These are phyloP conservation scores for Erebia epiphron DNA, from an alignment of 2,888 invertebrate genomes.

Conservation along the genomic window DNA sequence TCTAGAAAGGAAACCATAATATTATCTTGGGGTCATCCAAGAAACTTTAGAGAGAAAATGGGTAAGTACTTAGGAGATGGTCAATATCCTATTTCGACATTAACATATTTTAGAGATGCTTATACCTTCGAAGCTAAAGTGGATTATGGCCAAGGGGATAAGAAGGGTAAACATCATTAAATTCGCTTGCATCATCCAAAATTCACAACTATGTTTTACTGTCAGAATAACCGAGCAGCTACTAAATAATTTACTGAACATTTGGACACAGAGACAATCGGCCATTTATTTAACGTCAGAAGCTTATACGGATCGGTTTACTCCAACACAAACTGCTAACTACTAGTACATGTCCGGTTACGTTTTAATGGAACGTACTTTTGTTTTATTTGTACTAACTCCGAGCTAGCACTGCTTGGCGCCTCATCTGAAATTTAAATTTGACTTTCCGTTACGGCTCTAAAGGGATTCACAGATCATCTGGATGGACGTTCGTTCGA, in stretches of 20 bases:
- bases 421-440: constrained; percentile 22
- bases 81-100: neutral
- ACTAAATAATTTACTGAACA: constrained; percentile 14
- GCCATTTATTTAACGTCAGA: constrained; percentile 9
- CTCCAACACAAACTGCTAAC: constrained; percentile 23
- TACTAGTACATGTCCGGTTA: constrained; percentile 16
- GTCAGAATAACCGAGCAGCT: neutral
- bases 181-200: neutral
- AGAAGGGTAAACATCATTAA: too few relatives aligned
- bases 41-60: neutral
- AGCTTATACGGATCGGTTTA: constrained; percentile 16
- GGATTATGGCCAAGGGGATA: too few relatives aligned
- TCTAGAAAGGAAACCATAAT: neutral
- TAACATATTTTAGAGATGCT: neutral
- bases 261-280: constrained; percentile 9
- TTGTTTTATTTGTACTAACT: constrained; percentile 38
- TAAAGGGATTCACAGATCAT: neutral
- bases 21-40: neutral
- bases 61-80: too few relatives aligned
- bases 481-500: neutral
- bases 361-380: constrained; percentile 37
- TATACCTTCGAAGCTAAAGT: neutral
- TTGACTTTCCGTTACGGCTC: constrained; percentile 19
- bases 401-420: constrained; percentile 23
- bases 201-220: neutral